Conservation (phyloP, 2,797 vertebrate species). For the Enteromius fasciolatus region DNA sequence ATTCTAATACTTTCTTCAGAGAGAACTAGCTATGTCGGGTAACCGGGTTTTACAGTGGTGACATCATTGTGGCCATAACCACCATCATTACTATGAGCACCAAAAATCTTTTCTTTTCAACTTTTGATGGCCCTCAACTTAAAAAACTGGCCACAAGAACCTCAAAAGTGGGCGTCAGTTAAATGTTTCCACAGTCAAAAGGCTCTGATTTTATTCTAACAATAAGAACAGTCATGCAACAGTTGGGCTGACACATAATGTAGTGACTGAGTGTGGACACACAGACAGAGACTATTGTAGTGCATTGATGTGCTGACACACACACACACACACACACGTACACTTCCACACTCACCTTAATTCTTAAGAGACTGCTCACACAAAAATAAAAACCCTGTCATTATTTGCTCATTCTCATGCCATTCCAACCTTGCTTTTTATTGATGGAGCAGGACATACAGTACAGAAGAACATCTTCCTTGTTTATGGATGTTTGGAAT, state of each 20-base stretch:
- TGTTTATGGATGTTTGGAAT: not conserved
- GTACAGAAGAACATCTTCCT: not conserved
- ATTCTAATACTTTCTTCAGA: constrained; percentile 47
- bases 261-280: constrained; percentile 47
- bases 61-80: constrained; percentile 72
- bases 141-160: constrained; percentile 29
- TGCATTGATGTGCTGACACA: constrained; percentile 43
- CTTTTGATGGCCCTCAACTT: constrained; percentile 67
- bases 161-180: not conserved
- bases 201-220: constrained; percentile 5
- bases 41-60: constrained; percentile 75
- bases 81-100: constrained; percentile 67
- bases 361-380: not conserved
- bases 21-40: constrained; percentile 58
- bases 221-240: constrained; percentile 54
- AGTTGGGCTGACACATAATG: constrained; percentile 53
- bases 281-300: constrained; percentile 44
- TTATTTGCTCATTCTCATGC: not conserved
- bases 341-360: not conserved
- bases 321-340: constrained; percentile 21
- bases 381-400: not conserved
- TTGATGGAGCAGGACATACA: not conserved
- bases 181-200: constrained; percentile 20
- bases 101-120: constrained; percentile 67
- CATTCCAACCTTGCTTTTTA: not conserved